A percentile compares a stretch with the other conserved stretches of the same genome.
Evolutionary conservation across 2,888 invertebrate genomes (phyloP).

Genomic region (Diloba caeruleocephala): DNA sequence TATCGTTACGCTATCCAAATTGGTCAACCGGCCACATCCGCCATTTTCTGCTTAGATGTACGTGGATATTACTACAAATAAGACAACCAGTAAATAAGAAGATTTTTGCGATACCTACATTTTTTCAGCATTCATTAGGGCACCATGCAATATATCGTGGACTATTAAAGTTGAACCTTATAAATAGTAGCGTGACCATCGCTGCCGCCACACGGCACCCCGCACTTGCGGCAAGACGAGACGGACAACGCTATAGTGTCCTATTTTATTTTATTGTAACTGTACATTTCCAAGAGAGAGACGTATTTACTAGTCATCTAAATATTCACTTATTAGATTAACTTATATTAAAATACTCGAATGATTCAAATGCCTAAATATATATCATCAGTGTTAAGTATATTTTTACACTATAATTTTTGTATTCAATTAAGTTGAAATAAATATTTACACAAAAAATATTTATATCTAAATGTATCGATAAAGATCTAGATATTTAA

Average conservation of each 20-base stretch:
- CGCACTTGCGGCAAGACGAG: conserved; percentile 1
- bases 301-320: conserved; percentile 69
- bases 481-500: conserved; percentile 61
- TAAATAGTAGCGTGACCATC: conserved; percentile 3
- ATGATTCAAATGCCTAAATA: conserved; percentile 67
- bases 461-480: conserved; percentile 64
- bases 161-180: too few relatives aligned
- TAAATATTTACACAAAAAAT: conserved; percentile 51
- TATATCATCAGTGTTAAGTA: conserved; percentile 70
- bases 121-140: too few relatives aligned
- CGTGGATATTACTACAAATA: too few relatives aligned
- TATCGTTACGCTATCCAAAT: too few relatives aligned
- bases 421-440: conserved; percentile 65
- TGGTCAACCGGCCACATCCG: too few relatives aligned
- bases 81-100: too few relatives aligned
- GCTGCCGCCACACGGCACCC: background rate
- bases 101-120: too few relatives aligned
- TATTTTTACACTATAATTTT: conserved; percentile 78
- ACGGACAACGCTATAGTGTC: conserved; percentile 23
- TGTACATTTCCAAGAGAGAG: conserved; percentile 85
- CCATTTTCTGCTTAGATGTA: too few relatives aligned
- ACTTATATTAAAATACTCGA: conserved; percentile 63
- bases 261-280: conserved; percentile 57
- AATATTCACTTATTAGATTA: conserved; percentile 68
- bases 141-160: too few relatives aligned